A percentile compares a stretch with the other conserved stretches of the same genome.
Evolutionary conservation across 2,113 vertebrate species (phyloP).

Genomic region (Oenanthe melanoleuca): DNA sequence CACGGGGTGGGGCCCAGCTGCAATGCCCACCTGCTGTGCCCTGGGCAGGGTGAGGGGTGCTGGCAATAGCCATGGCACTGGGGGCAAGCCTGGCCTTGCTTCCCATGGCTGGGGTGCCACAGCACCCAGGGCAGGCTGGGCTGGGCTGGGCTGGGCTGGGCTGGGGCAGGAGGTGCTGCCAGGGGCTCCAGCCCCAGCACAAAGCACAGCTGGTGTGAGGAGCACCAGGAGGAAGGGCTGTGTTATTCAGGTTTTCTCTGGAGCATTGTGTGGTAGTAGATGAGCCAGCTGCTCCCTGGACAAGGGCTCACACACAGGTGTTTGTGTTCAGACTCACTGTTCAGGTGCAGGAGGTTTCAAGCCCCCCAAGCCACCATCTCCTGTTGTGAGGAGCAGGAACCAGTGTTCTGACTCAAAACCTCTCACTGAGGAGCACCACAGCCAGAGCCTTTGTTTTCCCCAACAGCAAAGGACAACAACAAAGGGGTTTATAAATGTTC

Average conservation of each 20-base stretch:
- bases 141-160: no score
- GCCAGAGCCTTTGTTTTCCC: neutral
- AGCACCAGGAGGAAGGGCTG: neutral
- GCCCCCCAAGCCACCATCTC: neutral
- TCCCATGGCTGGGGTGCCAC: neutral
- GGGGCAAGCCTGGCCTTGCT: neutral
- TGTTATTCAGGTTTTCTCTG: fast-evolving
- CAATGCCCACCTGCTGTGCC: neutral
- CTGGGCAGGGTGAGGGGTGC: fast-evolving
- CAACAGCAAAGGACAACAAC: neutral
- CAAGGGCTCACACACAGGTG: neutral
- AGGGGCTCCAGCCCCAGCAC: neutral
- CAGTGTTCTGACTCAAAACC: neutral
- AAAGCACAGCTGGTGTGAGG: fast-evolving
- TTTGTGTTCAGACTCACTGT: fast-evolving
- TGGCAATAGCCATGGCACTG: fast-evolving
- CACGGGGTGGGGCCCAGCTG: fast-evolving
- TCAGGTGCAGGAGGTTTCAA: fast-evolving
- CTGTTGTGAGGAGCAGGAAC: fast-evolving
- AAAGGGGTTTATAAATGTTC: fast-evolving
- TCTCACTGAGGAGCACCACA: fast-evolving
- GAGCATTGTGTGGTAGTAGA: fast-evolving
- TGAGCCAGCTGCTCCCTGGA: fast-evolving
- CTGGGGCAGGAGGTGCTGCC: neutral
- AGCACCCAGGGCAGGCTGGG: neutral